These are phyloP conservation scores for Schizothorax lantsangensis DNA, from an alignment of 2,797 vertebrate genomes.

Conservation along the genomic window DNA sequence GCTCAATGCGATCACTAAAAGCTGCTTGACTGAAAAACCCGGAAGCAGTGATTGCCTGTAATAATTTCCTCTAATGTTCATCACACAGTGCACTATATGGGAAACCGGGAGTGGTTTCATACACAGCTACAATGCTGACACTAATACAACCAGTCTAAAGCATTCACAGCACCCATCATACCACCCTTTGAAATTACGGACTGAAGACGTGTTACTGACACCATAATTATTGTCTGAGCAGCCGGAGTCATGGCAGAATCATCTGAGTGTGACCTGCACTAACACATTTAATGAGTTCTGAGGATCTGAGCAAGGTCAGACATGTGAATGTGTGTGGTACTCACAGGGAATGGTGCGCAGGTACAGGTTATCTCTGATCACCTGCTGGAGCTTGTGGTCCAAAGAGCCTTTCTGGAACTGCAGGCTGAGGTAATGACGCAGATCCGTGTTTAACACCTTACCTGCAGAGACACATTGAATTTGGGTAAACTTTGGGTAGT, in stretches of 20 bases:
- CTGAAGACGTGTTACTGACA: neutral
- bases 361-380: constrained; percentile 99
- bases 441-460: constrained; percentile 96
- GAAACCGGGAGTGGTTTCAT: neutral
- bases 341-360: constrained; percentile 98
- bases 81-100: neutral
- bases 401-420: constrained; percentile 99
- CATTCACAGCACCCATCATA: neutral
- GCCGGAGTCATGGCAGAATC: neutral
- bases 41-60: neutral
- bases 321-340: constrained; percentile 69
- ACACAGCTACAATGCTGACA: neutral
- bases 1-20: neutral
- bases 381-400: constrained; percentile 99
- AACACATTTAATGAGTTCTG: constrained; percentile 21
- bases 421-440: constrained; percentile 97
- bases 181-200: neutral
- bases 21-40: neutral
- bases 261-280: neutral
- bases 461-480: constrained; percentile 74
- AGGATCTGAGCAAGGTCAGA: neutral
- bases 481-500: neutral
- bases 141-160: neutral
- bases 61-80: neutral
- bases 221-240: constrained; percentile 27